A percentile compares a stretch with the other conserved stretches of the same genome.
Conservation (phyloP, 2,888 invertebrate genomes). For the Seira musarum region DNA sequence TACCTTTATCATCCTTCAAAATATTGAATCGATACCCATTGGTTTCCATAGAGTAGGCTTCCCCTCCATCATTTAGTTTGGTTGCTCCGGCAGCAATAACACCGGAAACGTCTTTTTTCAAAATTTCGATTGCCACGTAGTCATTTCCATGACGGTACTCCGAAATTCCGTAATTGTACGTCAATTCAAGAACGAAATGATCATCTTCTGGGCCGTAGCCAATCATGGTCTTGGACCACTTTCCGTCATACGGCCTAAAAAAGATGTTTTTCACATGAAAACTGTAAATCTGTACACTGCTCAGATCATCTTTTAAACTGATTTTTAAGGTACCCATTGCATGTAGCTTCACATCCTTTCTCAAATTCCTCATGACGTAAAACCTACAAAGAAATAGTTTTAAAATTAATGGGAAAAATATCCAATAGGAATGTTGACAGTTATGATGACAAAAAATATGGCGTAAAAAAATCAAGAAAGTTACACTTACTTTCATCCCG, state of each 20-base stretch:
- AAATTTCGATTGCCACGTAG: conserved; percentile 72
- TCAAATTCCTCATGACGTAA: conserved; percentile 97
- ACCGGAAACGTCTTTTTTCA: conserved; percentile 27
- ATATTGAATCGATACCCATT: conserved; percentile 51
- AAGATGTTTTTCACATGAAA: conserved; percentile 33
- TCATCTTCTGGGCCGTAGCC: conserved; percentile 96
- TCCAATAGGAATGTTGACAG: background rate
- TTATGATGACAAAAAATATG: conserved; percentile 19
- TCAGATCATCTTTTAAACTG: no score
- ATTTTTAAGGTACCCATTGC: conserved; percentile 88
- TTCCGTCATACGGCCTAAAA: conserved; percentile 93
- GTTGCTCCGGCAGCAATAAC: background rate
- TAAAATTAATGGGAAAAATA: background rate
- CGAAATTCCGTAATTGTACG: conserved; percentile 96
- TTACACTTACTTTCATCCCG: conserved; percentile 88
- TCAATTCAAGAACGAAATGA: conserved; percentile 96
- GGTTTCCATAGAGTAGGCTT: conserved; percentile 24
- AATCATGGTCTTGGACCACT: conserved; percentile 99
- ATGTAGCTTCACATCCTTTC: conserved; percentile 96
- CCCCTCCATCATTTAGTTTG: background rate
- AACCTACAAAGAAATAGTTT: conserved; percentile 76
- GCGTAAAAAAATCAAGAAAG: background rate
- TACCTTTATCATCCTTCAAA: conserved; percentile 32
- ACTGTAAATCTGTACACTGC: background rate
- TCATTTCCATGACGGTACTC: conserved; percentile 93